phyloP scores from a whole-genome alignment of 2,113 vertebrate species.

The Megaceryle maxima region DNA sequence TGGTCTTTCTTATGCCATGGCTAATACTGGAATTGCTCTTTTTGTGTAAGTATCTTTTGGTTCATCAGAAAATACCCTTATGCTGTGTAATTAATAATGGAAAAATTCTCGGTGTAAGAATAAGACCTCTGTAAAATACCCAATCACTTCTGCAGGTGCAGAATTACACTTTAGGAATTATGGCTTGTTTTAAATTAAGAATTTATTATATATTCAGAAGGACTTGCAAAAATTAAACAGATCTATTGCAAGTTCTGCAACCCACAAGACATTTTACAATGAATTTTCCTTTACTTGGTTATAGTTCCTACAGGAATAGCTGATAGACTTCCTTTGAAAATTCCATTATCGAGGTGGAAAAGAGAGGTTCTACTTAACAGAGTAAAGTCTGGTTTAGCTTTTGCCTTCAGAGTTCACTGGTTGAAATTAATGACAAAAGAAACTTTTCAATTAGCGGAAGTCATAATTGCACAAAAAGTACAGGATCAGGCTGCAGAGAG shows the following conservation, averaged over 20 bases:
- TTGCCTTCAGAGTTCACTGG: neutral
- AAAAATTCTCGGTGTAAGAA: neutral
- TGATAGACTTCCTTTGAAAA: neutral
- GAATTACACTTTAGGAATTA: neutral
- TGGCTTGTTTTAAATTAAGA: neutral
- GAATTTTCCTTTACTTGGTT: neutral
- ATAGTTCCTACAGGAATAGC: neutral
- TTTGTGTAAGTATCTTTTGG: slow-evolving; percentile 92
- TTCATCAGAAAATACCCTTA: neutral
- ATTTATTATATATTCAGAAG: neutral
- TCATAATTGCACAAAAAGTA: neutral
- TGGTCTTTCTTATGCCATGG: slow-evolving; percentile 97
- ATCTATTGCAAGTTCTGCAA: neutral
- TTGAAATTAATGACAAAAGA: neutral
- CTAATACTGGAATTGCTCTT: slow-evolving; percentile 97
- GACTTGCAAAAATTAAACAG: neutral
- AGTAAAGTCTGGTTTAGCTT: neutral
- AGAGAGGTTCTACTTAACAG: neutral
- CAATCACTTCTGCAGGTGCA: neutral
- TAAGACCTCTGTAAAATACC: neutral
- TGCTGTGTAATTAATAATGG: neutral
- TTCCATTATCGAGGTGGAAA: neutral
- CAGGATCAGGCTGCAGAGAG: neutral
- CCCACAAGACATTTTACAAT: neutral
- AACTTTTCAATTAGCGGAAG: neutral